Base-by-base conservation (phyloP, 2,888 invertebrate species). In the Lissocephala sabroskyi region DNA sequence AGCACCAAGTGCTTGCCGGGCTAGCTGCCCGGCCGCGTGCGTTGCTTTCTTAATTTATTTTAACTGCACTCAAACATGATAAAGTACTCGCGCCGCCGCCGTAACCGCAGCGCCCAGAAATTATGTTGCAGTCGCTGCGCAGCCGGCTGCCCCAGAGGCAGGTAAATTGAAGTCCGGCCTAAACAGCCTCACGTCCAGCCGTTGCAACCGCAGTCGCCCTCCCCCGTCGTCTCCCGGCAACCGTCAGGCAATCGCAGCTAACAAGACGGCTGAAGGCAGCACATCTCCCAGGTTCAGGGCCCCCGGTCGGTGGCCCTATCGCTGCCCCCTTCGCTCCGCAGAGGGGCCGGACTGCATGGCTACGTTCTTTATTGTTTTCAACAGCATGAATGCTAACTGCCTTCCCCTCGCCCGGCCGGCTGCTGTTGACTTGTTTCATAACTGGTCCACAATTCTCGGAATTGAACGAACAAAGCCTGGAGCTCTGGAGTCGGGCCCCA, bases 401-500 rank as follows among this genome's bases (percentile, higher is more conserved):
- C 7, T 19, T 35, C 19, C 35, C 41, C 45, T 19, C 33, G n/a
- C 29, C 19, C n/a, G 17, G 47, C 19, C 29, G 33, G 30, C 30
- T 77, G 63, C 68, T 75, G 74, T 66, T 70, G 74, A 74, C 73
- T 78, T 80, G 70, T 81, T 82, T 81, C 80, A 80, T 82, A 82
- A 82, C 82, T 82, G 80, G 82, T 82, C 79, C 73, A 75, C 64
- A 62, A 73, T 82, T 82, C 82, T 78, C 62, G 64, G 82, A 82
- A 82, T 70, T 65, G 71, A 52, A 59, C 66, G 76, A 64, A 79
- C 79, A 76, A 76, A 79, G 76, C 33, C 39, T 29, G 45, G 16
- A 2, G 14, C 26, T 29, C 7, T 23, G 7, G 23, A 23, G 23
- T 23, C 7, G 41, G 3, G 19, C 42, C 77, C 61, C 61, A 65